A percentile compares a stretch with the other conserved stretches of the same genome.
Conservation (phyloP, 2,113 vertebrate species). For the Pomatorhinus ruficollis region DNA sequence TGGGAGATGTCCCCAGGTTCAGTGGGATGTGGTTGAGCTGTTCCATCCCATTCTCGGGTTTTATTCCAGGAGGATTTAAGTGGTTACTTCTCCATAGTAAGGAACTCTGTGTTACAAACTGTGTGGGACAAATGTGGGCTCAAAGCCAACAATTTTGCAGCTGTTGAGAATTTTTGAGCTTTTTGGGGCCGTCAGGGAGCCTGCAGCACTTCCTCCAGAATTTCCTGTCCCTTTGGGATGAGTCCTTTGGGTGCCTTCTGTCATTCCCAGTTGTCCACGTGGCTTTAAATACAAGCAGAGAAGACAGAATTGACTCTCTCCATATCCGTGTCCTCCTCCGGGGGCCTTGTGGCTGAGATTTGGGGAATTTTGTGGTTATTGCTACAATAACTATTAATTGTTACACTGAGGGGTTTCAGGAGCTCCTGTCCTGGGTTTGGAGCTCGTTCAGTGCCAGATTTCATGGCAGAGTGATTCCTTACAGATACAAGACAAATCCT, state of each 20-base stretch:
- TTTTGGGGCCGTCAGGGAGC: not conserved
- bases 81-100: not conserved
- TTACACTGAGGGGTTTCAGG: not conserved
- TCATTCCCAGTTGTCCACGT: rapidly evolving
- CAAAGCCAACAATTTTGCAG: not conserved
- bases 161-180: not conserved
- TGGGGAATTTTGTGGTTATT: not conserved
- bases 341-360: not conserved
- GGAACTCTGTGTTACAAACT: not conserved
- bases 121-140: not conserved
- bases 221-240: not conserved
- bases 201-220: not conserved
- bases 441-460: rapidly evolving
- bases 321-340: rapidly evolving
- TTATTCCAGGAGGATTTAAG: not conserved
- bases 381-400: not conserved
- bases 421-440: not conserved
- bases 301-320: rapidly evolving
- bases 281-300: not conserved
- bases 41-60: not conserved
- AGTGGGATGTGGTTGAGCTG: not conserved
- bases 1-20: not conserved
- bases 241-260: not conserved
- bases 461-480: not conserved
- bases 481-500: not conserved